A percentile compares a stretch with the other conserved stretches of the same genome.
These are phyloP conservation scores for Linyphia triangularis DNA, from an alignment of 2,888 invertebrate species.

Conservation along the genomic window DNA sequence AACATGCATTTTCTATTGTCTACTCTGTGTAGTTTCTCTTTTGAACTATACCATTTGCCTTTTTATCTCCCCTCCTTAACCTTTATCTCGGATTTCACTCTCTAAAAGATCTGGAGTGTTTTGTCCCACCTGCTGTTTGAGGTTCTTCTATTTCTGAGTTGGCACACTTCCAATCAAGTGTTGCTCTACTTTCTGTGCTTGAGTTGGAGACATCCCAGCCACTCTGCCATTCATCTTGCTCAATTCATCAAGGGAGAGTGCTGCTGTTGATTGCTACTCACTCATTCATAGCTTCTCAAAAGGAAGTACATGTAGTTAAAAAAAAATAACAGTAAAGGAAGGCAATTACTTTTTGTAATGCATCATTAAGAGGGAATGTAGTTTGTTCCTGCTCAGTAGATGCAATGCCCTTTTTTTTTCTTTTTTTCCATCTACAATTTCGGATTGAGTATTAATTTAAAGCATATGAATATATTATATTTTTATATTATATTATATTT, in stretches of 20 bases:
- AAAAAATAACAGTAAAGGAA: too few relatives aligned
- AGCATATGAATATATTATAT: too few relatives aligned
- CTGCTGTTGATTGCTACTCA: conserved; percentile 10
- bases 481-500: too few relatives aligned
- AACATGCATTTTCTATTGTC: too few relatives aligned
- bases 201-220: conserved; percentile 27
- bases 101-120: neutral
- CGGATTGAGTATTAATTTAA: too few relatives aligned
- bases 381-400: too few relatives aligned
- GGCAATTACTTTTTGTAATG: neutral
- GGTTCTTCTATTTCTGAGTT: neutral
- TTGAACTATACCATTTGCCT: neutral
- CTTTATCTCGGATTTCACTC: neutral
- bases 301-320: neutral
- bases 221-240: neutral
- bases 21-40: too few relatives aligned
- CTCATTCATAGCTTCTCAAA: neutral
- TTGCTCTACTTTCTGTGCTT: conserved; percentile 43
- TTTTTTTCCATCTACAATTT: too few relatives aligned
- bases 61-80: neutral
- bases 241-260: conserved; percentile 40
- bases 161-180: conserved; percentile 1
- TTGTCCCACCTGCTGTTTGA: neutral
- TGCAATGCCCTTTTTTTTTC: too few relatives aligned
- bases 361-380: too few relatives aligned